Evolutionary conservation across 2,888 invertebrate species (phyloP), one percentile per base, ranked within the genome.

Genomic region (Gymnocheta viridis): DNA sequence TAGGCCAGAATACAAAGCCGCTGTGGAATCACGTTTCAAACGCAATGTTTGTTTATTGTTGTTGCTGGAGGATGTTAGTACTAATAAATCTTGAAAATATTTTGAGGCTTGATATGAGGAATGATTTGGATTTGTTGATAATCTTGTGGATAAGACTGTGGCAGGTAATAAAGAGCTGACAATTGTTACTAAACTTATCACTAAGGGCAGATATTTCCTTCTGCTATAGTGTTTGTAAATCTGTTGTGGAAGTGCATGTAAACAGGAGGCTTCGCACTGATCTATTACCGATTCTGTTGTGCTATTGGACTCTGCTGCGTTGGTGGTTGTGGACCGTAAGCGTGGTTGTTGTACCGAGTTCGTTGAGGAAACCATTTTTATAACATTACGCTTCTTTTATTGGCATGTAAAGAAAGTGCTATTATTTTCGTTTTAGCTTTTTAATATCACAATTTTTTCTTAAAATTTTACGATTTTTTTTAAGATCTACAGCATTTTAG

Each of bases 281-380:
- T 79, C 17, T 87, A 80, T 86, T 85, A 82, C 86, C 86, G 86
- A 74, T 87, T 87, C 83, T 87, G 87, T 86, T 88, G 87, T 82
- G 86, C 81, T 85, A 86, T 87, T 64, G 87, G 89, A 73, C 86
- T 87, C 24, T 51, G 47, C 7, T 73, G 67, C 62, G 32, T 69
- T 76, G 58, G 24, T 24, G 35, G 14, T 69, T 41, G 58, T 66
- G 64, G 80, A 72, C 54, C 77, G 83, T 62, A 81, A 74, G 49
- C 73, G 78, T 62, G 77, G 67, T 10, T 62, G 76, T 78, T 49
- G 67, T 51, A 79, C 35, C 24, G 62, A 77, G 60, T 73, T 82
- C 47, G 66, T 72, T 81, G 73, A 82, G 47, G 82, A 79, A 80
- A 87, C 86, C 90, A 90, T 90, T 86, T 74, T 87, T 88, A 87